Percentiles rank a stretch among this genome's conserved stretches.
Evolutionary conservation across 2,113 vertebrate species (phyloP).

Genomic region (Anguilla rostrata): DNA sequence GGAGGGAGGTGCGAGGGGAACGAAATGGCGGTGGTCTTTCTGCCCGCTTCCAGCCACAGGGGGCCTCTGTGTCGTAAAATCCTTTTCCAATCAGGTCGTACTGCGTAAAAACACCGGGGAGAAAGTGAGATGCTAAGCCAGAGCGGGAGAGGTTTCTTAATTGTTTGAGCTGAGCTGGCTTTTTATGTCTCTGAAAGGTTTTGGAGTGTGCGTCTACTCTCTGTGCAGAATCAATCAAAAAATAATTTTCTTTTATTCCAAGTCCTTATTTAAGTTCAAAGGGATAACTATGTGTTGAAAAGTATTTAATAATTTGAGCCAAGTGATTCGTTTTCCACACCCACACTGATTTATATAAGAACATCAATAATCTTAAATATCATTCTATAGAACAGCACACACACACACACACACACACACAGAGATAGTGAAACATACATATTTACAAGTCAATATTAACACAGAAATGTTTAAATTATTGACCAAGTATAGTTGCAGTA

Average conservation of each 20-base stretch:
- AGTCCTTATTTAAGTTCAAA: too few relatives aligned
- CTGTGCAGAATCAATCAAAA: too few relatives aligned
- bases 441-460: background rate
- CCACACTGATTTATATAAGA: too few relatives aligned
- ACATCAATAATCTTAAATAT: too few relatives aligned
- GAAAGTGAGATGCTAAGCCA: background rate
- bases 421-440: background rate
- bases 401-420: background rate
- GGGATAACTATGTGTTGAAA: too few relatives aligned
- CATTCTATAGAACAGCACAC: background rate
- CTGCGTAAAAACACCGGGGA: constrained; percentile 32
- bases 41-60: constrained; percentile 23
- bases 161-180: background rate
- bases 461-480: background rate
- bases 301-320: too few relatives aligned
- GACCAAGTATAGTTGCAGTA: background rate
- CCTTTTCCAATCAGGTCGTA: constrained; percentile 33
- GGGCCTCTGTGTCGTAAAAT: constrained; percentile 37
- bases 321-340: too few relatives aligned
- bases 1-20: background rate
- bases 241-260: too few relatives aligned
- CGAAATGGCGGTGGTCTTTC: constrained; percentile 7
- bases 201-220: too few relatives aligned
- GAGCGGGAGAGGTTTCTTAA: background rate
- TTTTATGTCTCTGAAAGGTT: background rate